Conservation (phyloP, 2,888 invertebrate species). For the Drosophila antonietae region DNA sequence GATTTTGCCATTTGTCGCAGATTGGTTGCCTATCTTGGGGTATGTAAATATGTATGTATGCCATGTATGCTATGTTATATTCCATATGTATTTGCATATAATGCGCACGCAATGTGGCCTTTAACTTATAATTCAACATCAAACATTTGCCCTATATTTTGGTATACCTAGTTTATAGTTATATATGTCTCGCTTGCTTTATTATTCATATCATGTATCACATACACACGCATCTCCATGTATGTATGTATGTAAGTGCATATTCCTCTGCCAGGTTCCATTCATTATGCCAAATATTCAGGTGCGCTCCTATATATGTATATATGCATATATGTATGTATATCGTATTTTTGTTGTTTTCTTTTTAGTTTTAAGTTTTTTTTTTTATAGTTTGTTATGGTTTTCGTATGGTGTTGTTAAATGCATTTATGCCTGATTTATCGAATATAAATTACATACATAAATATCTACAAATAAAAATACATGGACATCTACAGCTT, state of each 20-base stretch:
- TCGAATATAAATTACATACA: constrained; percentile 72
- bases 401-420: constrained; percentile 54
- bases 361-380: background rate
- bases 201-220: constrained; percentile 51
- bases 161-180: constrained; percentile 44
- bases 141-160: constrained; percentile 78
- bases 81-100: constrained; percentile 63
- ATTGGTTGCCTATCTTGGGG: constrained; percentile 31
- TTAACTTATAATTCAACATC: constrained; percentile 75
- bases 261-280: constrained; percentile 15
- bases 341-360: constrained; percentile 13
- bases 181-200: constrained; percentile 40
- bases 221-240: constrained; percentile 14
- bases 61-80: constrained; percentile 53
- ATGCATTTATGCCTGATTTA: constrained; percentile 73
- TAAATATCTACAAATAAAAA: constrained; percentile 69
- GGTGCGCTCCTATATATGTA: constrained; percentile 28
- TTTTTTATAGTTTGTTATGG: constrained; percentile 16
- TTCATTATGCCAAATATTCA: constrained; percentile 21
- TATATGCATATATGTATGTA: constrained; percentile 3
- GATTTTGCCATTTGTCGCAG: constrained; percentile 35
- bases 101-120: constrained; percentile 60
- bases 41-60: constrained; percentile 44
- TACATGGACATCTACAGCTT: constrained; percentile 71
- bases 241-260: constrained; percentile 20